Percentiles rank a stretch among this genome's conserved stretches.
phyloP scores from a whole-genome alignment of 2,113 vertebrate genomes.

The Ranitomeya imitator region DNA sequence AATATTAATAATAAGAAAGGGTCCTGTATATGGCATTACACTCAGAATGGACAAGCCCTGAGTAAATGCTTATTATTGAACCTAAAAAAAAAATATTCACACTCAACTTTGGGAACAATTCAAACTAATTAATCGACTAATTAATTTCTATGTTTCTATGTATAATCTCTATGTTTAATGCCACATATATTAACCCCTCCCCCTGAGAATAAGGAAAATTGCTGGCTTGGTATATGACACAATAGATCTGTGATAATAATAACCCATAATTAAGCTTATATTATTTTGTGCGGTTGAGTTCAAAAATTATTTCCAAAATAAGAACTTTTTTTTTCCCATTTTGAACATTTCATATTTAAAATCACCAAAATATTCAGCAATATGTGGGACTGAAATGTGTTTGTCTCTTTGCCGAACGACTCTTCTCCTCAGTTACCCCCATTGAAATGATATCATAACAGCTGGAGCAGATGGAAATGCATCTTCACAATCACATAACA shows the following conservation, averaged over 20 bases:
- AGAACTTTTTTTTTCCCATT: not conserved
- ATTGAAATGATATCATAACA: constrained; percentile 41
- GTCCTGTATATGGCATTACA: not conserved
- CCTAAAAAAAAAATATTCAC: not conserved
- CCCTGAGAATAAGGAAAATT: constrained; percentile 6
- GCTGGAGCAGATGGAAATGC: constrained; percentile 30
- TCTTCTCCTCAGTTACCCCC: constrained; percentile 19
- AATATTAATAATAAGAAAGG: no score
- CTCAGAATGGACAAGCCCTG: not conserved
- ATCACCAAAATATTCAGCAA: not conserved
- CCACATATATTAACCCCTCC: not conserved
- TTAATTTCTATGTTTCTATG: not conserved
- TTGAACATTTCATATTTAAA: not conserved
- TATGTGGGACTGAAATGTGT: constrained; percentile 21
- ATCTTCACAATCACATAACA: constrained; percentile 11
- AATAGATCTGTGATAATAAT: not conserved
- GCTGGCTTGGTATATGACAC: constrained; percentile 6
- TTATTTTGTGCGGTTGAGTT: not conserved
- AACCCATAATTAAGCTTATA: constrained; percentile 3
- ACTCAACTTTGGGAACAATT: constrained; percentile 3
- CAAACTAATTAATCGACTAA: constrained; percentile 16
- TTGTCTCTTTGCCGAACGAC: constrained; percentile 28
- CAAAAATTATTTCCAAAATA: constrained; percentile 14
- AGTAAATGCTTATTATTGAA: not conserved
- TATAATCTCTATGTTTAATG: constrained; percentile 9